A percentile compares a stretch with the other conserved stretches of the same genome.
phyloP scores from a whole-genome alignment of 2,888 invertebrate genomes.

The Hedychridium roseum region DNA sequence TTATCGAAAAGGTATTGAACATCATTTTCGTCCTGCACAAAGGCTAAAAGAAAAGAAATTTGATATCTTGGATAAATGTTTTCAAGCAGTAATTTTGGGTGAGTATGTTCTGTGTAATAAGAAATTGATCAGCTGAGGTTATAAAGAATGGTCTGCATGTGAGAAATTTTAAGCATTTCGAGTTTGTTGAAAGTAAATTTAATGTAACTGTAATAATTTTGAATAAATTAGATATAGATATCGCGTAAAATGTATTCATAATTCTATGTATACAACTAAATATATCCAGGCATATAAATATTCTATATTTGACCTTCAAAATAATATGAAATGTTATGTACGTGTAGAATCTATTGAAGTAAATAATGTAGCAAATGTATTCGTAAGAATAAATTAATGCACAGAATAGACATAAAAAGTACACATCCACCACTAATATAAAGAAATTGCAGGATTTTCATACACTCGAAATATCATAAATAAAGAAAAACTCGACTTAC shows the following conservation, averaged over 20 bases:
- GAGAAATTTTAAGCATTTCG: too few relatives aligned
- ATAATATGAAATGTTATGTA: neutral
- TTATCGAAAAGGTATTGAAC: conserved; percentile 75
- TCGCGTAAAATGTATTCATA: neutral
- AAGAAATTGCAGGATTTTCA: neutral
- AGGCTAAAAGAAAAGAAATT: conserved; percentile 65
- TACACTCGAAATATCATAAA: conserved; percentile 49
- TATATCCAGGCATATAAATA: neutral
- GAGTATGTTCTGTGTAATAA: too few relatives aligned
- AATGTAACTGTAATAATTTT: too few relatives aligned
- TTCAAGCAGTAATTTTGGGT: neutral
- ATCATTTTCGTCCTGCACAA: conserved; percentile 76
- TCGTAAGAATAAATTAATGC: neutral
- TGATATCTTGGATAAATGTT: neutral
- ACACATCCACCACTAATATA: too few relatives aligned
- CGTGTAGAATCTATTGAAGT: neutral
- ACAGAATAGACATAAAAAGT: neutral
- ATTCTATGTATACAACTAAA: neutral
- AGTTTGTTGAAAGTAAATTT: too few relatives aligned
- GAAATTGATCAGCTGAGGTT: too few relatives aligned
- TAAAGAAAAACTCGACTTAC: conserved; percentile 67
- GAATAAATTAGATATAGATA: conserved; percentile 1
- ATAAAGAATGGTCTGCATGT: too few relatives aligned
- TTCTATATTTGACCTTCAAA: conserved; percentile 5
- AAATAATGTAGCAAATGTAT: neutral